Evolutionary conservation across 2,797 vertebrate genomes (phyloP), one percentile per base, ranked within the genome.

Genomic region (Epinephelus malabaricus): DNA sequence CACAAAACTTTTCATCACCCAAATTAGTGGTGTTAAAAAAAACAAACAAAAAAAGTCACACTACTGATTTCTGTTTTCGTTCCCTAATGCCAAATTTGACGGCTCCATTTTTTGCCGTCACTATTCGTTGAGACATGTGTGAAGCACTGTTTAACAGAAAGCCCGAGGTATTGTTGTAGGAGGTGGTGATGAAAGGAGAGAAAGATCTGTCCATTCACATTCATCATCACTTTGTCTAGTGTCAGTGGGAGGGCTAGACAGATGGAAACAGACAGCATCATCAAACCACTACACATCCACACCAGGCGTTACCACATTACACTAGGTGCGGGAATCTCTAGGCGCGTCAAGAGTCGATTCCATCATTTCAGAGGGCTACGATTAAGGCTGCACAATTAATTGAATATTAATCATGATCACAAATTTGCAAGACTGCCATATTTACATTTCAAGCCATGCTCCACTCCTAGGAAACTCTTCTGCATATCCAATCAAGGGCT

Each of bases 121-220:
- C 34, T 34, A 15, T 58, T 27, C 1, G 5, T 14, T 23, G 30
- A 74, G 3, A 34, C 34, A 34, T 34, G 34, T 18, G 1, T 19
- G 45, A 65, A 27, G 27, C 1, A 2, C 5, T 2, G 19, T 30
- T 62, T 53, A 60, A 64, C 73, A 51, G 43, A 65, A 51, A 5
- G 34, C 43, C 30, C 18, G 25, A 40, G 61, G 71, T 73, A 6
- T 30, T 74, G 63, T 64, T 77, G 69, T 65, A 54, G 67, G 43
- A 55, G 55, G 27, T 46, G 38, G 59, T 69, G 74, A 69, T 59
- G 47, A 58, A 73, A 67, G 49, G 51, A 67, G 70, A 34, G 68
- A 71, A 58, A 45, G 43, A 76, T 49, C 55, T 73, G 43, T 81
- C 79, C 46, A 12, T 80, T 62, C 73, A 73, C 74, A 79, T 85